These are phyloP conservation scores for Periplaneta americana DNA, from an alignment of 1,140 invertebrate genomes.

Conservation along the genomic window DNA sequence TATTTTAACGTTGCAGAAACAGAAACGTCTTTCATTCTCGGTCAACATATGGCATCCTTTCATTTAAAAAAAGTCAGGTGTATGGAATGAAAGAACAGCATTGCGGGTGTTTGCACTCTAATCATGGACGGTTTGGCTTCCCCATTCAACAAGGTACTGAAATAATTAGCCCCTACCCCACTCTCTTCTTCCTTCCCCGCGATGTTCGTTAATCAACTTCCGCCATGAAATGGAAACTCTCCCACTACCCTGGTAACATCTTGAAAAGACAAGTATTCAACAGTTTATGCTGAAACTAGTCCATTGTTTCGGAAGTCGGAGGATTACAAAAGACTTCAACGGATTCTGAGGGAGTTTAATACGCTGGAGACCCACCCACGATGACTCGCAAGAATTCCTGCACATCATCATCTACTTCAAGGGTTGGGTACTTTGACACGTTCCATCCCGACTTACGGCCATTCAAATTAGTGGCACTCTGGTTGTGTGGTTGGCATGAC, in stretches of 20 bases:
- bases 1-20: neutral
- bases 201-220: neutral
- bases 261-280: neutral
- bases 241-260: neutral
- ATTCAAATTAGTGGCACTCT: too few relatives aligned
- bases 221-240: neutral
- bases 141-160: neutral
- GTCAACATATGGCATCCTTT: neutral
- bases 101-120: neutral
- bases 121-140: neutral
- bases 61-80: neutral
- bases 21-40: too few relatives aligned
- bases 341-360: neutral
- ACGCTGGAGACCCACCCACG: neutral
- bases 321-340: neutral
- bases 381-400: neutral
- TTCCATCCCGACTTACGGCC: too few relatives aligned
- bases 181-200: neutral
- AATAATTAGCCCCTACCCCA: neutral
- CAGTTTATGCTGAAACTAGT: neutral
- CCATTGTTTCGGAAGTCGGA: neutral
- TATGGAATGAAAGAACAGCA: neutral
- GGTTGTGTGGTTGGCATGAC: too few relatives aligned
- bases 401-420: too few relatives aligned
- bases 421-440: too few relatives aligned